These are phyloP conservation scores for Leucoma salicis DNA, from an alignment of 2,888 invertebrate species.

Conservation along the genomic window DNA sequence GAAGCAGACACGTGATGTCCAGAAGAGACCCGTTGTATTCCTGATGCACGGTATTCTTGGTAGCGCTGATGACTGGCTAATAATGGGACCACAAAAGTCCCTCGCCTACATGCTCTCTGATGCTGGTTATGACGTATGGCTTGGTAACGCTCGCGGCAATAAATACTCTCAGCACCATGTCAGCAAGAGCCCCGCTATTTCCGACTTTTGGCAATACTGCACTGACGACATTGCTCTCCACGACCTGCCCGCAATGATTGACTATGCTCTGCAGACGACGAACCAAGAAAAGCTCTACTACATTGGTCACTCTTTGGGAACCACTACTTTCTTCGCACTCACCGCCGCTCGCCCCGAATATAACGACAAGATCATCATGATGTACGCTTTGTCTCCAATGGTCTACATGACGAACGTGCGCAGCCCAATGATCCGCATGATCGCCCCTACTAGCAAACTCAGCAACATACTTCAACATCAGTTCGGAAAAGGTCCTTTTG, in stretches of 20 bases:
- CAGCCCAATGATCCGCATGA: constrained; percentile 68
- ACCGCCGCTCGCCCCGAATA: constrained; percentile 57
- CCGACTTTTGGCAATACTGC: constrained; percentile 72
- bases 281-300: constrained; percentile 60
- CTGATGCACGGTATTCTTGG: constrained; percentile 85
- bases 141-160: constrained; percentile 70
- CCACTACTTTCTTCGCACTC: constrained; percentile 63
- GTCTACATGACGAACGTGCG: constrained; percentile 67
- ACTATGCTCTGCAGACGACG: constrained; percentile 56
- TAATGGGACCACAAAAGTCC: constrained; percentile 82
- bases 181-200: constrained; percentile 56
- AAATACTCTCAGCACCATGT: constrained; percentile 63
- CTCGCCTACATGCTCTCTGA: constrained; percentile 65
- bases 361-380: constrained; percentile 62
- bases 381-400: constrained; percentile 70
- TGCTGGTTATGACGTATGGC: constrained; percentile 72
- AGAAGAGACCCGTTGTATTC: constrained; percentile 68
- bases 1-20: constrained; percentile 36
- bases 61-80: constrained; percentile 86
- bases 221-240: constrained; percentile 68
- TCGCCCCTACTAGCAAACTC: constrained; percentile 57
- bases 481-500: constrained; percentile 58
- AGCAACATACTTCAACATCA: constrained; percentile 42
- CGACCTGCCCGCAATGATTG: constrained; percentile 72
- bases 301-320: constrained; percentile 63